These are phyloP conservation scores for Elaphurus davidianus DNA, from an alignment of 2,113 vertebrate species.

Conservation along the genomic window DNA sequence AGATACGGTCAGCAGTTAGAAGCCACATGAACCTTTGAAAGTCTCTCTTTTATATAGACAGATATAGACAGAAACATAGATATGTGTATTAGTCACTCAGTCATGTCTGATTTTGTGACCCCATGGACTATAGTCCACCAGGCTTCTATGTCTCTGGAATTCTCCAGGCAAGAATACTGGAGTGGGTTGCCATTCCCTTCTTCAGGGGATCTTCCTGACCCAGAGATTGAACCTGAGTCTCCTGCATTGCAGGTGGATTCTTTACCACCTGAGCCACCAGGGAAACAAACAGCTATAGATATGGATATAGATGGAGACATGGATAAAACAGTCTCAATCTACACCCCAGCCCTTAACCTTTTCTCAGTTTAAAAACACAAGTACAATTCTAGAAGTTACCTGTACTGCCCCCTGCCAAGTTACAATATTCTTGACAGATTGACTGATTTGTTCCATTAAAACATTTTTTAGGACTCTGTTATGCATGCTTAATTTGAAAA, in stretches of 20 bases:
- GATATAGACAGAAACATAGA: background rate
- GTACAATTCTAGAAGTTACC: background rate
- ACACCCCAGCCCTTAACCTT: background rate
- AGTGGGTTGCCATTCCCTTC: background rate
- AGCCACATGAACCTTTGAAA: rapidly evolving
- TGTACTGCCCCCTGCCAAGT: background rate
- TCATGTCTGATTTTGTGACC: background rate
- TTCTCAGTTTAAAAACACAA: background rate
- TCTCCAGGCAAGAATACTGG: background rate
- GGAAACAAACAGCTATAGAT: background rate
- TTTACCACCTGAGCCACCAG: background rate
- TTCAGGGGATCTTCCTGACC: background rate
- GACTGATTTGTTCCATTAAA: background rate
- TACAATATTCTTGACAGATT: background rate
- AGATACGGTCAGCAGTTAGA: rapidly evolving
- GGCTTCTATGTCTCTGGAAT: background rate
- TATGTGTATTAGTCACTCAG: background rate
- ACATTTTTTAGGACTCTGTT: background rate
- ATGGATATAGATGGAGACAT: background rate
- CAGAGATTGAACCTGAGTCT: background rate
- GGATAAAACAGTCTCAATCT: background rate
- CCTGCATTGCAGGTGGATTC: background rate
- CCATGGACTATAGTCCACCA: background rate
- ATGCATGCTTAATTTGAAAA: constrained; percentile 41
- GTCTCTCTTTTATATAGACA: background rate